Conservation (phyloP, 2,888 invertebrate species). For the Onchidella celtica region DNA sequence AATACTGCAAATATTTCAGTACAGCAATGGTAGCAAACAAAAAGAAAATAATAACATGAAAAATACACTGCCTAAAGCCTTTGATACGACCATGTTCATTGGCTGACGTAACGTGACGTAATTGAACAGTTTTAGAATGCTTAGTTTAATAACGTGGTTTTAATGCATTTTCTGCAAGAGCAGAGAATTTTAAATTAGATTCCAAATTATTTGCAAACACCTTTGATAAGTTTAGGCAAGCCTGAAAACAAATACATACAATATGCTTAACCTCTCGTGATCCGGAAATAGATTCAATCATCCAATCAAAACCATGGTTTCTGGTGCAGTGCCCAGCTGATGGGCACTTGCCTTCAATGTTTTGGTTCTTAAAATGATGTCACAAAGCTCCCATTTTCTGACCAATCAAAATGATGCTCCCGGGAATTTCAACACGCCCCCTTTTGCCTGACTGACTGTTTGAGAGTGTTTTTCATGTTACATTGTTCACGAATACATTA, state of each 20-base stretch:
- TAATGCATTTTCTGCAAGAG: no score
- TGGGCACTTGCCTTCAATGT: constrained; percentile 51
- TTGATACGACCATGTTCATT: constrained; percentile 49
- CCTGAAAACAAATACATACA: no score
- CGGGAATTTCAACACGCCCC: neutral
- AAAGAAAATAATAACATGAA: constrained; percentile 72
- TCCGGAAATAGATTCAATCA: constrained; percentile 25
- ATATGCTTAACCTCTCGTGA: neutral
- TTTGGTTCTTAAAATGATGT: constrained; percentile 52
- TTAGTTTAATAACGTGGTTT: no score
- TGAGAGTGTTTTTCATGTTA: no score
- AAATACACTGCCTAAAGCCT: constrained; percentile 52
- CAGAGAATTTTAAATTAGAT: no score
- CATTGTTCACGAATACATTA: no score
- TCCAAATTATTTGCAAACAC: no score
- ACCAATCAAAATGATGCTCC: neutral
- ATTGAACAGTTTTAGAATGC: constrained; percentile 8
- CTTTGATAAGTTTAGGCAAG: no score
- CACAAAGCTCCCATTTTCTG: constrained; percentile 10
- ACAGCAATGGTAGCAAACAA: constrained; percentile 58
- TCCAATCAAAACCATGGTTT: constrained; percentile 47
- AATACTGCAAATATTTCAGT: constrained; percentile 50
- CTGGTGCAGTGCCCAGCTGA: constrained; percentile 48
- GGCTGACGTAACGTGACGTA: constrained; percentile 48
- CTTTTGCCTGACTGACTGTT: no score